phyloP scores from a whole-genome alignment of 2,888 invertebrate genomes.

The Plagiodera versicolora region DNA sequence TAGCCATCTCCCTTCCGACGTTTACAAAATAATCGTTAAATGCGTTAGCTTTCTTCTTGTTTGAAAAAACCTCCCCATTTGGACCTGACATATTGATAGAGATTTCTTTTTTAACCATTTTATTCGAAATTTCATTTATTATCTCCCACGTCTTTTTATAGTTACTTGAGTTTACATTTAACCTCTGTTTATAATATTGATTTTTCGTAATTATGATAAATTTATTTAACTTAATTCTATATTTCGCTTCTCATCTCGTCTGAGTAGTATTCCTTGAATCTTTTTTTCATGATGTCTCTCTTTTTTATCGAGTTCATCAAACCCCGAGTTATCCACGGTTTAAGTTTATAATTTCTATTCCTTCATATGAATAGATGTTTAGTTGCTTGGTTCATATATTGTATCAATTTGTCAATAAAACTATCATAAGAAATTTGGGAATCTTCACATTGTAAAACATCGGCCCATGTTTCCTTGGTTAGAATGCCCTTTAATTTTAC shows the following conservation, averaged over 20 bases:
- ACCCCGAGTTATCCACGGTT: background rate
- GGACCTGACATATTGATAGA: background rate
- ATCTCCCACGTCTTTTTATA: conserved; percentile 7
- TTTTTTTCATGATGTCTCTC: conserved; percentile 7
- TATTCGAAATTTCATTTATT: background rate
- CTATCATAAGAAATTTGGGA: background rate
- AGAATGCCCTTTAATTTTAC: background rate
- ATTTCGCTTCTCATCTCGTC: too few relatives aligned
- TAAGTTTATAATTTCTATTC: background rate
- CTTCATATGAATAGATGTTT: background rate
- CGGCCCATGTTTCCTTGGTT: background rate
- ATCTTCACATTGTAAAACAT: background rate
- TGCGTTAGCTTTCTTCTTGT: background rate
- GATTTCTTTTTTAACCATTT: background rate
- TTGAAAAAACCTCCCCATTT: background rate
- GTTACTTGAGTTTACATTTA: background rate
- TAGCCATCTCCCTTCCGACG: background rate
- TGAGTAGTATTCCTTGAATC: background rate
- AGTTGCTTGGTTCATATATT: background rate
- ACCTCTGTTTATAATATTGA: background rate
- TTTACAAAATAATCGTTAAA: background rate
- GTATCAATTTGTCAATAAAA: background rate
- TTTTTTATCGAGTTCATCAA: background rate
- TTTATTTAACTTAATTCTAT: background rate
- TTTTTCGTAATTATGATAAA: background rate